phyloP scores from a whole-genome alignment of 2,113 vertebrate species.

The Aptenodytes forsteri region DNA sequence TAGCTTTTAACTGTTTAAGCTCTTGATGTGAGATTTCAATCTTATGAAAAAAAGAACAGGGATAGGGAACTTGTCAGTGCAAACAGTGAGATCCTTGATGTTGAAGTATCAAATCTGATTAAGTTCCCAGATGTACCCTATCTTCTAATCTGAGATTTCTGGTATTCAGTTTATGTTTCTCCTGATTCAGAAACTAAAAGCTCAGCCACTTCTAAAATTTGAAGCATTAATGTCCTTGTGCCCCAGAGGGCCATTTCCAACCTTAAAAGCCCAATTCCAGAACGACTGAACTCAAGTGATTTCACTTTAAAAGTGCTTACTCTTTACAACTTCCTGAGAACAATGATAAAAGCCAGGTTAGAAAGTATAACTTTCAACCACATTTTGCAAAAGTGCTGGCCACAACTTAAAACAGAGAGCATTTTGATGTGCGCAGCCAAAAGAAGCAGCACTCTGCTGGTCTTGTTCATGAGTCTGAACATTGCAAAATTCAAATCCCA shows the following conservation, averaged over 20 bases:
- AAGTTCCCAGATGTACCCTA: neutral
- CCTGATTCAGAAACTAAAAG: neutral
- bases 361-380: constrained; percentile 4
- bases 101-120: neutral
- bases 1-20: neutral
- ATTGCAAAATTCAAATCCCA: neutral
- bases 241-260: neutral
- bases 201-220: neutral
- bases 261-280: neutral
- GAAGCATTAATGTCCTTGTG: neutral
- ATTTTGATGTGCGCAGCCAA: neutral
- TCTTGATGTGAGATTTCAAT: neutral
- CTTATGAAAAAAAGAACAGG: neutral
- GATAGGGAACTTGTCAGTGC: neutral
- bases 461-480: neutral
- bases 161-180: neutral
- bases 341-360: constrained; percentile 24
- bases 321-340: constrained; percentile 47
- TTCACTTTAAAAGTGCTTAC: constrained; percentile 7
- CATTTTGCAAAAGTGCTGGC: neutral
- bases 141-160: neutral
- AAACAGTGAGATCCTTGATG: neutral
- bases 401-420: neutral
- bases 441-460: neutral
- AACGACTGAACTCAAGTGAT: neutral